Conservation (phyloP, 2,888 invertebrate genomes). For the Himalopsyche kuldschensis region DNA sequence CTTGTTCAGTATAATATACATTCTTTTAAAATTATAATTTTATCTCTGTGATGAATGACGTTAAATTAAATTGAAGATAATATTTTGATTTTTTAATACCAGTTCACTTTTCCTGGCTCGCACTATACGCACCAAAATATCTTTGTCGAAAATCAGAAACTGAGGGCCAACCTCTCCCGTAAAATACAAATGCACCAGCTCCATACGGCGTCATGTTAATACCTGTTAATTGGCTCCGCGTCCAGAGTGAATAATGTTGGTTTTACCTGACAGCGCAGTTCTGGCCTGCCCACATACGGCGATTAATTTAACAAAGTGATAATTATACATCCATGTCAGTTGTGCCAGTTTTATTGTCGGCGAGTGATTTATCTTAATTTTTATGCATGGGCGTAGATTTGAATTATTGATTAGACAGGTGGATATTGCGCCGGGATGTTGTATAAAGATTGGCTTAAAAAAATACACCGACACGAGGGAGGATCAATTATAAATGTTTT, state of each 20-base stretch:
- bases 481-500: not conserved
- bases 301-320: constrained; percentile 22
- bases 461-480: not conserved
- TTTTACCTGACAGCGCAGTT: constrained; percentile 13
- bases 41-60: too few species aligned
- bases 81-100: not conserved
- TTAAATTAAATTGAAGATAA: not conserved
- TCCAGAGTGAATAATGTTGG: constrained; percentile 16
- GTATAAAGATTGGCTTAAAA: not conserved
- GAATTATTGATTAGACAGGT: constrained; percentile 16
- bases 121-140: not conserved
- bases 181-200: not conserved
- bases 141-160: not conserved
- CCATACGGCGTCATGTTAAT: constrained; percentile 11
- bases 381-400: constrained; percentile 14
- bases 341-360: constrained; percentile 7
- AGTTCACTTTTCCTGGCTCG: not conserved
- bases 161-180: not conserved
- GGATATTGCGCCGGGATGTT: not conserved
- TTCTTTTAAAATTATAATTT: too few species aligned
- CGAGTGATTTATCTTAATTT: constrained; percentile 1
- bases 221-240: constrained; percentile 21
- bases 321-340: constrained; percentile 10
- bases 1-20: too few species aligned
- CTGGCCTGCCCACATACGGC: not conserved